Conservation (phyloP, 2,797 vertebrate genomes). For the Bradypus variegatus region DNA sequence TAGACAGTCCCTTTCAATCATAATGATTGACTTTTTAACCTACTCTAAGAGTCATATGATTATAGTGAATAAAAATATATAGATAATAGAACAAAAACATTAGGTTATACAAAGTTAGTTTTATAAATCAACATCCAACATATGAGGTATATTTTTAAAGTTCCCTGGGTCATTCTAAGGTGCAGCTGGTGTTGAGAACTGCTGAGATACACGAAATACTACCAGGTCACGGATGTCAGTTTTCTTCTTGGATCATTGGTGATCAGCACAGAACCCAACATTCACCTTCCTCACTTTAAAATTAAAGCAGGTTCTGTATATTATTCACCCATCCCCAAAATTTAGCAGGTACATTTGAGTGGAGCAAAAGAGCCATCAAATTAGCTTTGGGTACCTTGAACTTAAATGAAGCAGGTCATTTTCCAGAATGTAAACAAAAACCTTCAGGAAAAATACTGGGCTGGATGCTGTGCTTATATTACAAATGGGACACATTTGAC, state of each 20-base stretch:
- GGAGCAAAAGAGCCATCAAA: background rate
- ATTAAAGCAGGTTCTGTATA: background rate
- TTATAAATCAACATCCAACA: conserved; percentile 57
- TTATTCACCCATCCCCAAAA: background rate
- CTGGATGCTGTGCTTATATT: background rate
- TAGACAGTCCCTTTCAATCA: no score
- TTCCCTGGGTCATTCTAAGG: background rate
- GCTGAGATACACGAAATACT: background rate
- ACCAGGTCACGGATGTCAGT: background rate
- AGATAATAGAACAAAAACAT: conserved; percentile 66
- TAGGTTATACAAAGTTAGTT: conserved; percentile 71
- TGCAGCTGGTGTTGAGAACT: background rate
- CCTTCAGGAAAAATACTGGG: background rate
- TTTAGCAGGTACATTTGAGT: background rate
- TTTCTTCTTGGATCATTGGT: background rate
- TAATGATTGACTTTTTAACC: conserved; percentile 65
- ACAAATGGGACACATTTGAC: background rate
- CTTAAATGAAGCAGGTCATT: conserved; percentile 9
- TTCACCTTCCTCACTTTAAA: background rate
- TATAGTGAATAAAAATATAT: conserved; percentile 72
- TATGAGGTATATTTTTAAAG: background rate
- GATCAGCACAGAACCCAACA: background rate
- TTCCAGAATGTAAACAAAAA: background rate
- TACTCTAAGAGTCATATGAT: conserved; percentile 68
- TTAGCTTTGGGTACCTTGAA: background rate